A percentile compares a stretch with the other conserved stretches of the same genome.
Evolutionary conservation across 2,113 vertebrate species (phyloP).

Genomic region (Calidris pugnax): DNA sequence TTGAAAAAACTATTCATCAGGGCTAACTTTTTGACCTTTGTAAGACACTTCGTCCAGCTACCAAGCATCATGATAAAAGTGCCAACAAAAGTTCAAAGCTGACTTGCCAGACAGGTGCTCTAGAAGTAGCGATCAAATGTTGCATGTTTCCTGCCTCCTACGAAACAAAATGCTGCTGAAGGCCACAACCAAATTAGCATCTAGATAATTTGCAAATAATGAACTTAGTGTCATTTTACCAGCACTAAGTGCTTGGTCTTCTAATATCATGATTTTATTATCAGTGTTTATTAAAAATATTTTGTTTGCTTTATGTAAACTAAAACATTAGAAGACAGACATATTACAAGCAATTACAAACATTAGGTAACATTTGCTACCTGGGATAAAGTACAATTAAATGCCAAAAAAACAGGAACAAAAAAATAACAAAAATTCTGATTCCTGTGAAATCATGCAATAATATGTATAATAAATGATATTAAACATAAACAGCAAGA

Average conservation of each 20-base stretch:
- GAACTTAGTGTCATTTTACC: background rate
- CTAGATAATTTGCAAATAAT: constrained; percentile 5
- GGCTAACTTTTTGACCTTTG: background rate
- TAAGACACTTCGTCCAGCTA: background rate
- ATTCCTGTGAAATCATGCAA: background rate
- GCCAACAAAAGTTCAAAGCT: background rate
- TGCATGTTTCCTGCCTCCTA: background rate
- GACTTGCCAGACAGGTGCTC: background rate
- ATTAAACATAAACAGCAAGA: background rate
- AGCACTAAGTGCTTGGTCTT: background rate
- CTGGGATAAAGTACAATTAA: background rate
- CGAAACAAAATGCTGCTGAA: background rate
- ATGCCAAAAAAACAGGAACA: background rate
- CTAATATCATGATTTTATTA: background rate
- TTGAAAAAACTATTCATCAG: background rate
- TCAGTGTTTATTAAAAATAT: background rate
- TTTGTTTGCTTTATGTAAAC: background rate
- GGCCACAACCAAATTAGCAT: background rate
- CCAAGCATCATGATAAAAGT: accelerated
- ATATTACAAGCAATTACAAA: background rate
- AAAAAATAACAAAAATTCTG: background rate
- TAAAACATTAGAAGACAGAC: background rate
- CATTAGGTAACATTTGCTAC: background rate
- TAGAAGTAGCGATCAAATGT: accelerated
- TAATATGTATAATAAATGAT: background rate